These are phyloP conservation scores for Leptinotarsa defecta DNA, from an alignment of 1,140 invertebrate genomes.

Conservation along the genomic window DNA sequence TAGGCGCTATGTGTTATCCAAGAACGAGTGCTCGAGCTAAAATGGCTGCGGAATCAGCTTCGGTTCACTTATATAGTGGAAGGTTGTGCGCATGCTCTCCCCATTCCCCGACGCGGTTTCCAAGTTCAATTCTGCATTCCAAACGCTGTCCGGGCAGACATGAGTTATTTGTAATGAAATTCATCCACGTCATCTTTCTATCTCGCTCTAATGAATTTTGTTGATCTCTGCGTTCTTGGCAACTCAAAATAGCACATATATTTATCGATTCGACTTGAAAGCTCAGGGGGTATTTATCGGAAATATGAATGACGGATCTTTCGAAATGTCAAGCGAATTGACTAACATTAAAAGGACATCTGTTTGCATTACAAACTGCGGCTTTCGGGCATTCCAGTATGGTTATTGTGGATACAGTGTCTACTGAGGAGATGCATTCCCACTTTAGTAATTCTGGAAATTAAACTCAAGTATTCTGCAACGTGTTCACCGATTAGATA, in stretches of 20 bases:
- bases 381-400: no score
- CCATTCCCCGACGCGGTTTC: not conserved
- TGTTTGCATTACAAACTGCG: no score
- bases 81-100: conserved; percentile 8
- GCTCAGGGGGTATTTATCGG: not conserved
- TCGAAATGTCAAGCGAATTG: not conserved
- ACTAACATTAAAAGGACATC: no score
- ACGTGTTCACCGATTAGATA: no score
- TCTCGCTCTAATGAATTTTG: conserved; percentile 28
- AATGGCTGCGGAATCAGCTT: conserved; percentile 22
- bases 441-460: no score
- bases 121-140: not conserved
- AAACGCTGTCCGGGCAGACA: conserved; percentile 19
- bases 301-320: not conserved
- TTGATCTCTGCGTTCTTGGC: conserved; percentile 18
- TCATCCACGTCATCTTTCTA: conserved; percentile 17
- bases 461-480: no score
- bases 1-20: conserved; percentile 25
- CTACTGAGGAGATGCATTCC: no score
- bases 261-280: conserved; percentile 12
- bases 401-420: no score
- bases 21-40: conserved; percentile 30
- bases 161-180: conserved; percentile 33
- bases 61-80: conserved; percentile 13
- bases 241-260: conserved; percentile 17